Evolutionary conservation across 2,888 invertebrate species (phyloP), one percentile per base, ranked within the genome.

Genomic region (Tricholauxania praeusta): DNA sequence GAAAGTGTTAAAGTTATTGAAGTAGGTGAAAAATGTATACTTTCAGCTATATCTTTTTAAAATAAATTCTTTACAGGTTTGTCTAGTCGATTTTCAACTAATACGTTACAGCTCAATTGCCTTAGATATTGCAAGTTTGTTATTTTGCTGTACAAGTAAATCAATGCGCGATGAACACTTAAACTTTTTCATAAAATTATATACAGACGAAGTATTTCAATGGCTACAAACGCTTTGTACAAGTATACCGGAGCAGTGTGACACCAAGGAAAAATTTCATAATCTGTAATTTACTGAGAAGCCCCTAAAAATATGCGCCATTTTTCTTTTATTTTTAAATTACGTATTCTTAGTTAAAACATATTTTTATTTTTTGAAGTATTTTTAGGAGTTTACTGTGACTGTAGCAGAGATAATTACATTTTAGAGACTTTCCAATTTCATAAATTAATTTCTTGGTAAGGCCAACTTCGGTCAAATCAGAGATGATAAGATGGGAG

Each of bases 101-200:
- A 90, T 90, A 22, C 90, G 93, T 17, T 92, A 93, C 79, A 92
- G 92, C 47, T 93, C 93, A 0, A 91, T 92, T 64, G 91, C 92
- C 0, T 84, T 93, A 62, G 93, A 93, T 83, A 87, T 93, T 78
- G 91, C 90, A 2, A 92, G 91, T 86, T 84, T 93, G 47, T 84
- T 93, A 74, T 93, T 91, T 80, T 90, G 92, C 75, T 93, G 93
- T 79, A 89, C 93, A 48, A 90, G 90, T 47, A 89, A 91, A 77
- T 87, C 90, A 60, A 90, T 92, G 83, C 87, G 93, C n/a, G 88
- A 88, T 19, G 86, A 88, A 5, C 89, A 92, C 79, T 88, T 92
- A 80, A 82, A 88, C 1, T 87, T 89, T 0, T 86, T 93, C 51
- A 86, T 93, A 59, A 89, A 89, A 78, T 88, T 90, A 78, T 93